Base-by-base conservation (phyloP, 2,113 vertebrate genomes). In the Oplegnathus fasciatus region DNA sequence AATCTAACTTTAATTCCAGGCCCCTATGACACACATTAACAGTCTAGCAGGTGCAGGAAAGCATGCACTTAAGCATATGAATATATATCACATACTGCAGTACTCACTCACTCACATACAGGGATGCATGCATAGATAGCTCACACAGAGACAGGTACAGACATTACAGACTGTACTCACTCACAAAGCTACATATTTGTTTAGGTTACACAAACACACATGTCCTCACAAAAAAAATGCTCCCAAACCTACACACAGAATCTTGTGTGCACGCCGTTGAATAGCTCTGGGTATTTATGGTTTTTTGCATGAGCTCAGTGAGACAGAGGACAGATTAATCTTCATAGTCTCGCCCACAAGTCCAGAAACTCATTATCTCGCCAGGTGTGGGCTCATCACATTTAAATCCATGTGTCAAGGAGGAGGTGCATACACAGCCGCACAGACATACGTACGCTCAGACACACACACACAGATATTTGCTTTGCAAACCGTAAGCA, bases 321-420 rank as follows among this genome's bases (percentile, higher is more conserved):
- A 68, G 37, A 72, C 68, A 44, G 44, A 55, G 37, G 22, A 48
- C n/a, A 78, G 68, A 78, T 78, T 64, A 61, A 48, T 78, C 58
- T 82, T 85, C 64, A 55, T 65, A 14, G 61, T 75, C 68, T 52
- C 32, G 7, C 46, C 37, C 28, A 55, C 24, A 44, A 83, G 66
- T 55, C 67, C 67, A 68, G 61, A 79, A 86, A 70, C 60, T 83
- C 80, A 83, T 83, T 80, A 83, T 57, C 34, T 71, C 11, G 2
- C 48, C 79, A 86, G 78, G 28, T 80, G 55, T 65, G 50, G 80
- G 62, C 62, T 82, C 74, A 82, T 88, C 55, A 58, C 28, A 69
- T 42, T 62, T 40, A 55, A 55, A 82, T 80, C 42, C 48, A 52
- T n/a, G 76, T 70, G 28, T 57, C 40, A 67, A 13, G 48, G 48